phyloP scores from a whole-genome alignment of 2,113 vertebrate genomes.

The Hyla sarda region DNA sequence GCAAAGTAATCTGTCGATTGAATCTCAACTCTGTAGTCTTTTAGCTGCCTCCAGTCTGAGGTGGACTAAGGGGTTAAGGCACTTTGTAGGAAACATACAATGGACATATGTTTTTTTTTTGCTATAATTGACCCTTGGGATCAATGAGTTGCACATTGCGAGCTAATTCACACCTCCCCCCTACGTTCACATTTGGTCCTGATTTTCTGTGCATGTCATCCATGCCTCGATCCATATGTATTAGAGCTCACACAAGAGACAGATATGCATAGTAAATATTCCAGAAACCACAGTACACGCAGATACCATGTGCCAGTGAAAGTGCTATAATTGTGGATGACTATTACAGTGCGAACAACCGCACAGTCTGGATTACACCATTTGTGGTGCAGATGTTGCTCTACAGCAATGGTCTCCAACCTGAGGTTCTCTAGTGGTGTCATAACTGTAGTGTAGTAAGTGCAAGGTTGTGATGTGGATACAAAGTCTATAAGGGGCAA shows the following conservation, averaged over 20 bases:
- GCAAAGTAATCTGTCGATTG: not conserved
- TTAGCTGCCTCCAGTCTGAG: not conserved
- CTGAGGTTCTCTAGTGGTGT: not conserved
- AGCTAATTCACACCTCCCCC: not conserved
- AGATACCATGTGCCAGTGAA: not conserved
- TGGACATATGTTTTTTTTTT: not conserved
- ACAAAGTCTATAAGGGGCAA: not conserved
- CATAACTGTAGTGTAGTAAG: not conserved
- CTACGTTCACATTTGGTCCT: slow-evolving; percentile 3
- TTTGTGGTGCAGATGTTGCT: not conserved
- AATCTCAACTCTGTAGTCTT: not conserved
- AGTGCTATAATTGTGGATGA: not conserved
- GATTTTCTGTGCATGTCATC: not conserved
- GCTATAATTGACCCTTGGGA: not conserved
- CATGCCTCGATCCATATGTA: not conserved
- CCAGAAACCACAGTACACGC: not conserved
- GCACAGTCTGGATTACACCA: no score
- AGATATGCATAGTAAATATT: not conserved
- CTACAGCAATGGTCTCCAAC: not conserved
- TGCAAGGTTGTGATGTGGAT: not conserved
- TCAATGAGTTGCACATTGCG: not conserved
- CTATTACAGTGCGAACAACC: not conserved
- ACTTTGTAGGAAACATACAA: not conserved
- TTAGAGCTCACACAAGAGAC: not conserved
- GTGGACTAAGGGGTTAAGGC: slow-evolving; percentile 10